Conservation (phyloP, 2,113 vertebrate species). For the Dissostichus mawsoni region DNA sequence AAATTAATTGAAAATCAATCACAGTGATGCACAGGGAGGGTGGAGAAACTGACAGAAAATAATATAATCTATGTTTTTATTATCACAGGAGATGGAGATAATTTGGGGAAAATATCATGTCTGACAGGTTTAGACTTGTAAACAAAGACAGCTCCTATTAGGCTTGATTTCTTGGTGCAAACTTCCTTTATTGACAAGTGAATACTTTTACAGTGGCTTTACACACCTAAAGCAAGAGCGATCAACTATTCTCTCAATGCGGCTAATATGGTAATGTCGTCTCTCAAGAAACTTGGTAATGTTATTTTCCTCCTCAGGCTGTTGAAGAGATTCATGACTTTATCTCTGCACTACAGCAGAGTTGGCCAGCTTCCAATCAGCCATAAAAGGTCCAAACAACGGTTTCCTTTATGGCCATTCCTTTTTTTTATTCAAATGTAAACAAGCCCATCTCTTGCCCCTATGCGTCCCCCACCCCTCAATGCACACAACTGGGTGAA, state of each 20-base stretch:
- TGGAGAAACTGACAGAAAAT: constrained; percentile 69
- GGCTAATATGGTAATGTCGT: constrained; percentile 69
- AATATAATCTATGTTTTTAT: constrained; percentile 72
- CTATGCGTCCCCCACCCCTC: neutral
- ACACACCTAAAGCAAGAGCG: constrained; percentile 57
- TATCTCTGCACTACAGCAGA: constrained; percentile 50
- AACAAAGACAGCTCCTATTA: constrained; percentile 48
- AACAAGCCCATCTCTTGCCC: constrained; percentile 8
- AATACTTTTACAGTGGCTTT: constrained; percentile 61
- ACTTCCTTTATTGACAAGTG: constrained; percentile 51
- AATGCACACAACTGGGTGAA: constrained; percentile 10
- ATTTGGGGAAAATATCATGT: constrained; percentile 52
- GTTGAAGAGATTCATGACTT: constrained; percentile 61
- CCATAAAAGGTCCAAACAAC: constrained; percentile 54
- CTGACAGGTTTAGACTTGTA: constrained; percentile 61
- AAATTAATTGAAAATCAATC: constrained; percentile 75
- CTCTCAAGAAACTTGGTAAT: constrained; percentile 50
- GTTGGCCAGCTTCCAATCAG: constrained; percentile 45
- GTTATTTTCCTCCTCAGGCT: constrained; percentile 54
- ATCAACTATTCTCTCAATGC: constrained; percentile 57
- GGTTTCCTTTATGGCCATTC: constrained; percentile 42
- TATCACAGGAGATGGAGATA: constrained; percentile 48
- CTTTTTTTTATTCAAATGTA: constrained; percentile 49
- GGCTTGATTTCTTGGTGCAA: constrained; percentile 28
- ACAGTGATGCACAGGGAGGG: constrained; percentile 49